phyloP scores from a whole-genome alignment of 2,113 vertebrate species.

The Ceuthmochares aereus region DNA sequence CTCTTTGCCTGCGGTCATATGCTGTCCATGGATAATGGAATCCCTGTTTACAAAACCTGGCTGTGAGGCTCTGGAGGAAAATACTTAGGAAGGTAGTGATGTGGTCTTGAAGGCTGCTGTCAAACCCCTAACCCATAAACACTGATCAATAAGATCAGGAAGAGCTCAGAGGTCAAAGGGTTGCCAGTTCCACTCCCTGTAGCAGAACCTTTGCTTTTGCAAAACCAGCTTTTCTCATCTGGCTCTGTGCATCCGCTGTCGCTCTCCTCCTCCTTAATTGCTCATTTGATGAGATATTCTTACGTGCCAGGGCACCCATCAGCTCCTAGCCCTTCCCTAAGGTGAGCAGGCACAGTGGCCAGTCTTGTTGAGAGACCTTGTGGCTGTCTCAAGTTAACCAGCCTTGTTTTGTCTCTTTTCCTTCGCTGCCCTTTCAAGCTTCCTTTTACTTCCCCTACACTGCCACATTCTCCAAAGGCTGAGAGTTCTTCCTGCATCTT shows the following conservation, averaged over 20 bases:
- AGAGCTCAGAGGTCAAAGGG: background rate
- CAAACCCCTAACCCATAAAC: background rate
- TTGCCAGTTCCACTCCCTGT: background rate
- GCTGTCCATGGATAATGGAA: background rate
- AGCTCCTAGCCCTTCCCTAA: background rate
- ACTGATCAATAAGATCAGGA: background rate
- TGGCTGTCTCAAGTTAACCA: background rate
- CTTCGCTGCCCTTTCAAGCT: background rate
- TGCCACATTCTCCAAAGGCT: background rate
- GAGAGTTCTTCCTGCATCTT: background rate
- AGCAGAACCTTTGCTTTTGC: background rate
- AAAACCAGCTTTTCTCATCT: background rate
- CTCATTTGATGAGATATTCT: background rate
- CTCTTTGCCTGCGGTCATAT: background rate
- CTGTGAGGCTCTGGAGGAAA: background rate
- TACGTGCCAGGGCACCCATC: background rate
- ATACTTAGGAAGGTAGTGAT: background rate
- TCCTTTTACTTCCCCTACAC: background rate
- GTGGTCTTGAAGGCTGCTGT: background rate
- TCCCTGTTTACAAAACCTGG: background rate
- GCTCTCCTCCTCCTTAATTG: background rate
- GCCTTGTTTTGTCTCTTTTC: background rate
- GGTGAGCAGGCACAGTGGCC: background rate
- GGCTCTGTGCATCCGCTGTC: background rate
- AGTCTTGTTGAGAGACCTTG: background rate